Conservation (phyloP, 2,888 invertebrate genomes). For the Lycaena phlaeas region DNA sequence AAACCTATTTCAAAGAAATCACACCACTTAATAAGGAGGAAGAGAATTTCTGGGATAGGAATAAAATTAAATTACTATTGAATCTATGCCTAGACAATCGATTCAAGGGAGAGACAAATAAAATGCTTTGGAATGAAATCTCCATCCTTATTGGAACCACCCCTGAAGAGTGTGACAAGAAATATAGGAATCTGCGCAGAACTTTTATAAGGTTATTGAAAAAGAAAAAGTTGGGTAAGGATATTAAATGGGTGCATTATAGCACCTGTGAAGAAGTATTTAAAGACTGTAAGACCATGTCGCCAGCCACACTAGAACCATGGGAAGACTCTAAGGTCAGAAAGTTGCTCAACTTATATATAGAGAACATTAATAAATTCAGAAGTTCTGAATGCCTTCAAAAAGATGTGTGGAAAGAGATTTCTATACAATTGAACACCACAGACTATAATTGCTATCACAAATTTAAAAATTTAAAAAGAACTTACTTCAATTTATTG, state of each 20-base stretch:
- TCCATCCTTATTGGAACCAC: conserved; percentile 39
- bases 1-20: conserved; percentile 26
- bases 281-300: conserved; percentile 45
- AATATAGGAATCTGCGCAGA: conserved; percentile 48
- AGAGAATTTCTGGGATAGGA: conserved; percentile 50
- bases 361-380: conserved; percentile 49
- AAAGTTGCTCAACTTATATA: conserved; percentile 43
- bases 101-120: conserved; percentile 38
- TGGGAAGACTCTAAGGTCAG: conserved; percentile 57
- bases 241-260: conserved; percentile 58
- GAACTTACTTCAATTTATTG: conserved; percentile 50
- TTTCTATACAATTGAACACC: conserved; percentile 43
- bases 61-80: conserved; percentile 47
- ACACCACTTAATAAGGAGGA: conserved; percentile 27
- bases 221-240: conserved; percentile 49
- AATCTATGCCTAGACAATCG: conserved; percentile 43
- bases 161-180: conserved; percentile 48
- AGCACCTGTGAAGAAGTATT: conserved; percentile 54
- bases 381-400: conserved; percentile 40
- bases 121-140: conserved; percentile 42
- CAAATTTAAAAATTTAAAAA: conserved; percentile 58
- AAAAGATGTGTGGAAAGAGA: conserved; percentile 61
- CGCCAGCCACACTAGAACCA: conserved; percentile 38
- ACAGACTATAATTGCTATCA: conserved; percentile 59
- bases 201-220: conserved; percentile 56